Base-by-base conservation (phyloP, 2,888 invertebrate species). In the Ferdinandea cuprea region DNA sequence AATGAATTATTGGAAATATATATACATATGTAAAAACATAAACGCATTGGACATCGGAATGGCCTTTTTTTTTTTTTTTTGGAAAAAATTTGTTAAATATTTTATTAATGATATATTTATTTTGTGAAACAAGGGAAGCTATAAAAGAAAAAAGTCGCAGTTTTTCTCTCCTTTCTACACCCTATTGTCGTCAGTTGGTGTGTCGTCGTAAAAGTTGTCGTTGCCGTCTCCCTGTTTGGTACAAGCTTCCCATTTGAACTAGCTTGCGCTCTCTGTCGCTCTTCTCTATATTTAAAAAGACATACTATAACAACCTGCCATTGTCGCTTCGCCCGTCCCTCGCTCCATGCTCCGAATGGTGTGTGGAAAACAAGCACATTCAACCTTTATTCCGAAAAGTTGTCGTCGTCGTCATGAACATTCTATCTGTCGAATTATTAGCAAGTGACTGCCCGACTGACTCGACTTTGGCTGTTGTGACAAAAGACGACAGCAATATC, bases 231-330 rank as follows among this genome's bases (percentile, higher is more conserved):
- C 78, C 83, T 52, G 72, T 59, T 32, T 73, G 72, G 54, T 66
- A 73, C 63, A 73, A 78, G 78, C 83, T 83, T 81, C 83, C 78
- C 78, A 83, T 61, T 73, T 56, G 50, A 72, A 68, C 54, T 61
- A 78, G 78, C 68, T 78, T 77, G 72, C 19, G 61, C 61, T 83
- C 83, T 73, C 78, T 83, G 68, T 78, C 72, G 50, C 78, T 78
- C 72, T 58, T 78, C 59, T 65, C 72, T 66, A 54, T 63, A 77
- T 72, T 71, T 81, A 8, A 73, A 77, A 78, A 78, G 71, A 73
- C 83, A 72, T 78, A 73, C 83, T 73, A n/a, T n/a, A 83, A 73
- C 83, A 77, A 73, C 68, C 56, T 50, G 68, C 72, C 56, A 50
- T 46, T 66, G 54, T 13, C 30, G 46, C 61, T 46, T 48, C n/a